Conservation (phyloP, 2,113 vertebrate species). For the Loxodonta africana region DNA sequence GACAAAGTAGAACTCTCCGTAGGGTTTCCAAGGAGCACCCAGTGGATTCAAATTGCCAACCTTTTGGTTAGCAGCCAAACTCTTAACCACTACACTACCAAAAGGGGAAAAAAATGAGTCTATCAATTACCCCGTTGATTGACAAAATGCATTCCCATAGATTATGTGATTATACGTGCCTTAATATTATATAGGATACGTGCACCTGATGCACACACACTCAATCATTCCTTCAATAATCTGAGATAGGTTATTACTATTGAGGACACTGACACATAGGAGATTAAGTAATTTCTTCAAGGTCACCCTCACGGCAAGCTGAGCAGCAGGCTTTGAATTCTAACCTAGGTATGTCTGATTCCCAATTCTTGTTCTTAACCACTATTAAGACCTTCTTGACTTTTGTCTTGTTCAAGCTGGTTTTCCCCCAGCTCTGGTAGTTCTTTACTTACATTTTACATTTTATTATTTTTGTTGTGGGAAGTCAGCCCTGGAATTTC, state of each 20-base stretch:
- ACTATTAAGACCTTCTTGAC: neutral
- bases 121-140: neutral
- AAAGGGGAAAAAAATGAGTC: neutral
- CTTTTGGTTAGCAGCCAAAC: no score
- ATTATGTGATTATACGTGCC: neutral
- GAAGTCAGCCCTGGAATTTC: neutral
- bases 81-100: no score
- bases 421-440: neutral
- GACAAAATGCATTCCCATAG: neutral
- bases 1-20: no score
- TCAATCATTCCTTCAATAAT: neutral
- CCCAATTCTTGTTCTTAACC: neutral
- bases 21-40: no score
- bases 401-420: neutral
- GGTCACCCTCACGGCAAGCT: neutral
- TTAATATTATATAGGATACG: neutral
- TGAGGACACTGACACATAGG: neutral
- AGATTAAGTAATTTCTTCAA: neutral
- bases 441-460: slow-evolving; percentile 22
- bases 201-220: neutral
- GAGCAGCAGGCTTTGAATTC: neutral
- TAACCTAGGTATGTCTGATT: neutral
- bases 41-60: no score
- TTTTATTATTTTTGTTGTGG: neutral
- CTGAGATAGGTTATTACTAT: neutral